Base-by-base conservation (phyloP, 2,888 invertebrate genomes). In the Lithosia quadra region DNA sequence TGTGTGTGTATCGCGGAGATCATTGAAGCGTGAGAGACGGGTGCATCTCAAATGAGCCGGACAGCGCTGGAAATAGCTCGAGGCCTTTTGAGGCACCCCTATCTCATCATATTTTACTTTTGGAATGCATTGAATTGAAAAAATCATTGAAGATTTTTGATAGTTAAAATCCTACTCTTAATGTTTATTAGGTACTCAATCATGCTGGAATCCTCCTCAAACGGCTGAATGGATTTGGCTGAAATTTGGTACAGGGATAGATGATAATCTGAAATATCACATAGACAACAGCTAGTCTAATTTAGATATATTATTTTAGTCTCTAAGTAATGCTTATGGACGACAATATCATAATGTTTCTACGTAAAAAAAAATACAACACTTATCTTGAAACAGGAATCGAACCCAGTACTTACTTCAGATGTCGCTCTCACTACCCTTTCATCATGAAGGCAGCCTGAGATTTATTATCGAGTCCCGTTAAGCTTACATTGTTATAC, bases 21-120 rank as follows among this genome's bases (percentile, higher is more conserved):
- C 73, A 72, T 22, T 59, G 72, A 69, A 71, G 73, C 77, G 75
- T 68, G 69, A 68, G 65, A 67, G 63, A 59, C 69, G 73, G 69
- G 71, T 75, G 78, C 79, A 77, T 77, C 73, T 21, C 74, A 76
- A 83, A 77, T 80, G 82, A 73, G 74, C 68, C 74, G 75, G 72
- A 13, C 74, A 80, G 69, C 58, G 63, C 69, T 76, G 49, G 65
- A 79, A 78, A 80, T 75, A 78, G 60, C 65, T 57, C 53, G 34
- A 43, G 43, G 53, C 76, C 71, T 74, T 70, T 58, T 33, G 18
- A 55, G 49, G 18, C 36, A 21, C 56, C 22, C 49, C 57, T 22
- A 2, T 33, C 1, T 22, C 22, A 18, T 7, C 1, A 33, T 24
- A 43, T 18, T 43, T 22, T 56, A 57, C 10, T 33, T 21, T 39